Percentiles rank a stretch among this genome's conserved stretches.
phyloP scores from a whole-genome alignment of 1,140 invertebrate species.

The Caenorhabditis elegans region DNA sequence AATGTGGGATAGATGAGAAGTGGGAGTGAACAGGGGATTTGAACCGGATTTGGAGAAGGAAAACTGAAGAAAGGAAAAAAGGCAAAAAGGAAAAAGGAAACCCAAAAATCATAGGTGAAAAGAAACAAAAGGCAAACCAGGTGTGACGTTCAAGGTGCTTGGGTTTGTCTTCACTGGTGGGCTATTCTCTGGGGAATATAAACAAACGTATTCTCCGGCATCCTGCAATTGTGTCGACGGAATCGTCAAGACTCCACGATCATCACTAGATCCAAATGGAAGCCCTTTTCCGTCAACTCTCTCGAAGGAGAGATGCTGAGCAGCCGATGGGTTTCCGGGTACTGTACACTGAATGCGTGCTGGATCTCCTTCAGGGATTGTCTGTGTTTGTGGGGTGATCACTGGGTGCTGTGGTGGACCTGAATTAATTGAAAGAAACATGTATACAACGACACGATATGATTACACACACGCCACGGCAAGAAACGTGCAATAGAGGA shows the following conservation, averaged over 20 bases:
- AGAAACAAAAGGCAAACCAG: conserved; percentile 33
- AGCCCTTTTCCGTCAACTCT: conserved; percentile 32
- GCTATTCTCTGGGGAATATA: conserved; percentile 43
- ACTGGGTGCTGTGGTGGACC: conserved; percentile 58
- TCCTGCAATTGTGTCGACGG: conserved; percentile 41
- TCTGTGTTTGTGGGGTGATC: conserved; percentile 61
- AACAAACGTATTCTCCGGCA: conserved; percentile 57
- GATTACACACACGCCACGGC: neutral
- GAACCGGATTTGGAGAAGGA: neutral
- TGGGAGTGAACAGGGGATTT: neutral
- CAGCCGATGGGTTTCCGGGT: conserved; percentile 42
- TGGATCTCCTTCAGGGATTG: conserved; percentile 60
- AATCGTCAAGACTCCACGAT: conserved; percentile 42
- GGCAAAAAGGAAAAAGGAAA: neutral
- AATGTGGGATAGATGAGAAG: conserved; percentile 2
- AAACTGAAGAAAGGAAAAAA: neutral
- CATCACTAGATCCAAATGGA: conserved; percentile 41
- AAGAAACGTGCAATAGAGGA: conserved; percentile 7
- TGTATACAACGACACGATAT: neutral
- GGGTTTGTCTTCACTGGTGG: conserved; percentile 25
- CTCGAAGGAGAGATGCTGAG: conserved; percentile 32
- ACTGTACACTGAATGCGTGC: conserved; percentile 58
- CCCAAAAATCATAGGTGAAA: neutral
- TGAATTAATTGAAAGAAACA: conserved; percentile 22
- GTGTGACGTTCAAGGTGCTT: conserved; percentile 30